Evolutionary conservation across 1,140 invertebrate genomes (phyloP), one percentile per base, ranked within the genome.

Genomic region (Aporrectodea caliginosa): DNA sequence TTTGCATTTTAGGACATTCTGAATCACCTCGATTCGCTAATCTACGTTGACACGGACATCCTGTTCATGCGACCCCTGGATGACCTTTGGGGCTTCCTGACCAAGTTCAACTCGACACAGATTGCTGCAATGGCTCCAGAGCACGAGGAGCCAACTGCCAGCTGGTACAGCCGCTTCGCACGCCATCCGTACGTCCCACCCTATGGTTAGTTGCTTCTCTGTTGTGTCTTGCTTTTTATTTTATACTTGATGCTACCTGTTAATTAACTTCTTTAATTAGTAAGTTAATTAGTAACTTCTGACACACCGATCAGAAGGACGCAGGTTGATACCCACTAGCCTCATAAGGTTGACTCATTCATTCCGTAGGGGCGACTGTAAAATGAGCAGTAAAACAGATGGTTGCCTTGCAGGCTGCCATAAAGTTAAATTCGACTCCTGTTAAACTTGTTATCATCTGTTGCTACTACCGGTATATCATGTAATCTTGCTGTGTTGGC

Each of bases 101-200:
- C 89, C 35, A 89, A 91, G 77, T 97, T 98, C 90, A 97, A 97
- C 89, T 90, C 90, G 1, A 92, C 91, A 69, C 96, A 98, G 85
- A 91, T 98, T 84, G 94, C 94, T 72, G 95, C 93, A 0, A 87
- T 98, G 80, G 91, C 94, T 31, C 92, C 94, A 1, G 96, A 98
- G 88, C 93, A 95, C 88, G 95, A 98, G 87, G 94, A 96, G 87
- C 91, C 92, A 16, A 93, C 94, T 84, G 93, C 94, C 69, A 95
- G 95, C 0, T 98, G 96, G 96, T 98, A 98, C 87, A 96, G 96
- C 83, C 89, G 95, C 82, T 97, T 98, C 90, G 96, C 96, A 0
- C 92, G 93, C 82, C 95, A 98, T 90, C 96, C 96, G 0, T 98
- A 93, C 88, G 97, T 95, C 91, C 94, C 94, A 82, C 92, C 92